These are phyloP conservation scores for Neopipo cinnamomea DNA, from an alignment of 2,113 vertebrate species.

Conservation along the genomic window DNA sequence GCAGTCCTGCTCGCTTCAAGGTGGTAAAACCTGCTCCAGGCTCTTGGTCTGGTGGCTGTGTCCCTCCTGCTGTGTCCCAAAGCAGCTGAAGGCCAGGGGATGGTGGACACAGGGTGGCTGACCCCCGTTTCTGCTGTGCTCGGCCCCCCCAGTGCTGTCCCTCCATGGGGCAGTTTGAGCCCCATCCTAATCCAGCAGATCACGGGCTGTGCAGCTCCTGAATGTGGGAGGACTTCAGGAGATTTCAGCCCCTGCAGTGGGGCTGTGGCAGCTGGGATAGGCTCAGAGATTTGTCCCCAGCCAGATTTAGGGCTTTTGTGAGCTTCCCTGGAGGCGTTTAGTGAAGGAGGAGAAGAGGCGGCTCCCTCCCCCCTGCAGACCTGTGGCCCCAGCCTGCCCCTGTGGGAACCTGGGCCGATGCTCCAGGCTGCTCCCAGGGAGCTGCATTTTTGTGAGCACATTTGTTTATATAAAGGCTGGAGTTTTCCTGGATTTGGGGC, in stretches of 20 bases:
- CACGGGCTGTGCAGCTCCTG: accelerated
- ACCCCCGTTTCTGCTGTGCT: not conserved
- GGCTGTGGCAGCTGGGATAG: not conserved
- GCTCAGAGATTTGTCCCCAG: not conserved
- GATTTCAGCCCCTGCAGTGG: not conserved
- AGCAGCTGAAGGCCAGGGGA: not conserved
- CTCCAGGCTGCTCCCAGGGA: not conserved
- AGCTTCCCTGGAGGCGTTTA: accelerated
- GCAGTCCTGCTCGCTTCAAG: not conserved
- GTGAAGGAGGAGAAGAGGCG: not conserved
- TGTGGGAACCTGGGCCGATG: not conserved
- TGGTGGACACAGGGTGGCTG: not conserved
- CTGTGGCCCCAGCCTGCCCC: not conserved
- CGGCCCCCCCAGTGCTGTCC: accelerated
- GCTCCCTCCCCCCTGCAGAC: not conserved
- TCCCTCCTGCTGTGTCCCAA: not conserved
- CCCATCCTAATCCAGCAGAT: not conserved
- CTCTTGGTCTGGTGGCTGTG: not conserved
- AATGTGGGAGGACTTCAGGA: not conserved
- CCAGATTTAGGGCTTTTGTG: not conserved
- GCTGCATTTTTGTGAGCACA: not conserved
- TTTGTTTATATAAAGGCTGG: not conserved
- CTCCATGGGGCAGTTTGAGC: not conserved
- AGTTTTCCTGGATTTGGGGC: not conserved
- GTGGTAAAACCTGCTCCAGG: not conserved